phyloP scores from a whole-genome alignment of 2,113 vertebrate species.

The Lagopus leucura region DNA sequence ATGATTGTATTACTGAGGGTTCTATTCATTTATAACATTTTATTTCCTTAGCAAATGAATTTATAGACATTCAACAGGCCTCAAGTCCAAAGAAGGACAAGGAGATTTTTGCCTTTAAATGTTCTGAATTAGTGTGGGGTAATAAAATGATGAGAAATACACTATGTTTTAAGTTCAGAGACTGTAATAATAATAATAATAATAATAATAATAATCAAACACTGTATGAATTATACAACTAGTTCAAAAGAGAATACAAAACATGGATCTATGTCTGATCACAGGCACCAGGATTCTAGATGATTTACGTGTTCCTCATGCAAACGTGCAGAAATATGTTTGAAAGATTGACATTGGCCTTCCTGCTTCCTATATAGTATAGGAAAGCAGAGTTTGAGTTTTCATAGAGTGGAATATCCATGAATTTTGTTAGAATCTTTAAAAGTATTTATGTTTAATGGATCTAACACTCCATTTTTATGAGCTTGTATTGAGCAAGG shows the following conservation, averaged over 20 bases:
- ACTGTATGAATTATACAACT: neutral
- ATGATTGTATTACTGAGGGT: neutral
- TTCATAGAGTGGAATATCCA: neutral
- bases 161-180: neutral
- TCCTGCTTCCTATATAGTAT: neutral
- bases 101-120: neutral
- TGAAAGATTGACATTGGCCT: neutral
- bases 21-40: neutral
- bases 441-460: neutral
- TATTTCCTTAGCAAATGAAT: neutral
- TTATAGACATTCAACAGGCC: neutral
- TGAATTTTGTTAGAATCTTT: neutral
- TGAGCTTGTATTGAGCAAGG: neutral
- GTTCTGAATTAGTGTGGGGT: neutral
- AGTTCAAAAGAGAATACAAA: neutral
- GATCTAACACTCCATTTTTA: neutral
- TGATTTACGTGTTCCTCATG: neutral
- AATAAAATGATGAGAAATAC: too few relatives aligned
- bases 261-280: neutral
- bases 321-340: neutral
- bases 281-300: neutral
- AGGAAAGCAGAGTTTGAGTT: neutral
- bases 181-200: neutral
- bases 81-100: neutral
- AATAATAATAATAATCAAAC: neutral